phyloP scores from a whole-genome alignment of 2,113 vertebrate genomes.

The Spizaetus ornatus region DNA sequence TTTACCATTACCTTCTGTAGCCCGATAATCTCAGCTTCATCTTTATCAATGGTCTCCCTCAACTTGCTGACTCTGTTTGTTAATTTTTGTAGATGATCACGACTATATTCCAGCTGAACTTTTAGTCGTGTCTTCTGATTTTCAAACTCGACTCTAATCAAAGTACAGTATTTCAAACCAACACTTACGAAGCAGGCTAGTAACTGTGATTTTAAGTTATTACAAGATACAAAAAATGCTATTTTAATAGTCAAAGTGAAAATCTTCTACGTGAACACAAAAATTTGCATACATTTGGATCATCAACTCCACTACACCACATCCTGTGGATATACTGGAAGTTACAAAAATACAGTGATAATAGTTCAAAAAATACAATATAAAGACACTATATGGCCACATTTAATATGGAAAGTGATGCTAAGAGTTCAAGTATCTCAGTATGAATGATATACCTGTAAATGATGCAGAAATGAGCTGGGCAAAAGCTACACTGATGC shows the following conservation, averaged over 20 bases:
- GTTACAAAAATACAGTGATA: neutral
- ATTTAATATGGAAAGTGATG: neutral
- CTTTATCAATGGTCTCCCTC: conserved; percentile 72
- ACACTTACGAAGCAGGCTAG: neutral
- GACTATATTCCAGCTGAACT: conserved; percentile 83
- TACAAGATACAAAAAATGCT: neutral
- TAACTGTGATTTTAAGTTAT: neutral
- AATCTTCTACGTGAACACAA: neutral
- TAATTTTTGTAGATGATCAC: conserved; percentile 77
- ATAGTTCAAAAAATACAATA: neutral
- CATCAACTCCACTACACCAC: neutral
- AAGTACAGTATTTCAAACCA: conserved; percentile 5
- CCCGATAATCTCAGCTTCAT: conserved; percentile 55
- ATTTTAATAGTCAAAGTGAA: no score
- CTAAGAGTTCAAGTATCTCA: neutral
- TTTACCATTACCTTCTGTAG: conserved; percentile 76
- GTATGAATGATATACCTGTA: neutral
- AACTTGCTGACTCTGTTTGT: conserved; percentile 54
- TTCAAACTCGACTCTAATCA: conserved; percentile 88
- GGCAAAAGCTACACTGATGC: neutral
- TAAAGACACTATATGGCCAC: neutral
- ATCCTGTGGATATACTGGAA: neutral
- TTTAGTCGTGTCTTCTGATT: conserved; percentile 81
- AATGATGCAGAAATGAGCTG: neutral
- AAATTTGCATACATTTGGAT: neutral